These are phyloP conservation scores for Leptinotarsa undecemlineata DNA, from an alignment of 1,140 invertebrate genomes.

Conservation along the genomic window DNA sequence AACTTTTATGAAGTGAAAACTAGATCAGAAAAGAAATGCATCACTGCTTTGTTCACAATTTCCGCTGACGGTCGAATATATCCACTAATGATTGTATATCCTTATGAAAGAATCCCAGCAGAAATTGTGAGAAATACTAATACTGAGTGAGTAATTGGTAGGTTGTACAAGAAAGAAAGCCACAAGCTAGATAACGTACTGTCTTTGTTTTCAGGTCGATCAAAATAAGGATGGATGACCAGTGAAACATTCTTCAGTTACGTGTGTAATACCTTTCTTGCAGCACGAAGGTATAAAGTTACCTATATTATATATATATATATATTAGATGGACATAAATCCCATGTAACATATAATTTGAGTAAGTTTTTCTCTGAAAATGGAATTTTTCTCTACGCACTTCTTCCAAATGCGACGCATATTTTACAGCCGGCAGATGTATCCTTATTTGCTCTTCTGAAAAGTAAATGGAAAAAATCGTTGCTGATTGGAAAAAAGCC, in stretches of 20 bases:
- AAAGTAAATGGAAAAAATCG: conserved; percentile 24
- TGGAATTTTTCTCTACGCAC: conserved; percentile 2
- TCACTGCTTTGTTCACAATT: conserved; percentile 51
- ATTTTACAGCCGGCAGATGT: conserved; percentile 8
- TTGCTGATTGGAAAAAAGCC: conserved; percentile 16
- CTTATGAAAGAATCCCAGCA: conserved; percentile 32
- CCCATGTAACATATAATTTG: conserved; percentile 32
- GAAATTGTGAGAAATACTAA: conserved; percentile 47
- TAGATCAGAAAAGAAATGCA: conserved; percentile 14
- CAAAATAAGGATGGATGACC: conserved; percentile 34
- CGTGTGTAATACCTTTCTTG: conserved; percentile 16
- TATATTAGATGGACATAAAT: conserved; percentile 48
- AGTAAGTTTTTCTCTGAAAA: conserved; percentile 26
- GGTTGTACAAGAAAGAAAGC: conserved; percentile 14
- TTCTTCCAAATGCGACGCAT: conserved; percentile 19
- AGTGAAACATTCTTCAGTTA: conserved; percentile 30
- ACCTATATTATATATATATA: conserved; percentile 45
- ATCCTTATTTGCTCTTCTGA: conserved; percentile 10
- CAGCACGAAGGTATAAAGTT: conserved; percentile 20
- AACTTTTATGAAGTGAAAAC: conserved; percentile 19
- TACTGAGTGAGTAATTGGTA: conserved; percentile 29
- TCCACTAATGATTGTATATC: conserved; percentile 46
- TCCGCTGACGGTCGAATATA: conserved; percentile 48
- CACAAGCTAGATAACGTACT: neutral
- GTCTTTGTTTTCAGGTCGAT: conserved; percentile 23